These are phyloP conservation scores for Danio albolineatus DNA, from an alignment of 2,797 vertebrate genomes.

Conservation along the genomic window DNA sequence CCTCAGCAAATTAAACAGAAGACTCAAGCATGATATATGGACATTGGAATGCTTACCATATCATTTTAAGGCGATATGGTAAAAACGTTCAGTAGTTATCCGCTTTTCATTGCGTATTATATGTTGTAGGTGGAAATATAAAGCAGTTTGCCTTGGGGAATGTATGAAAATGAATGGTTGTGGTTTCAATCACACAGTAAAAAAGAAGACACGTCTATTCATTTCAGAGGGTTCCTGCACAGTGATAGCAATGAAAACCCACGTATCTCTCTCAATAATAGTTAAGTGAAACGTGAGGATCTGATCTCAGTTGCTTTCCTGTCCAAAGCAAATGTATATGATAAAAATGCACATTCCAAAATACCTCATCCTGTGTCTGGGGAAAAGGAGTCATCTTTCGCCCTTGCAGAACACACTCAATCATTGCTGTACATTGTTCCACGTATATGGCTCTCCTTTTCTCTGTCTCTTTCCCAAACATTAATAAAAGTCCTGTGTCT, in stretches of 20 bases:
- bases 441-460: constrained; percentile 35
- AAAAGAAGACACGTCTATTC: not conserved
- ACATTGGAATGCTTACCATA: constrained; percentile 49
- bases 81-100: constrained; percentile 36
- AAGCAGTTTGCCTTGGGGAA: constrained; percentile 4
- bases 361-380: constrained; percentile 17
- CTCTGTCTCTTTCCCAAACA: constrained; percentile 42
- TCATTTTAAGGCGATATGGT: constrained; percentile 48
- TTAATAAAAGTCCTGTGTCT: constrained; percentile 56
- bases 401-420: constrained; percentile 1
- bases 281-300: not conserved
- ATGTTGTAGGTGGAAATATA: constrained; percentile 8
- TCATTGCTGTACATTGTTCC: constrained; percentile 49
- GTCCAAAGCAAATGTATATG: not conserved
- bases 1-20: constrained; percentile 66
- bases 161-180: not conserved
- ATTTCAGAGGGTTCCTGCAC: not conserved
- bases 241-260: not conserved
- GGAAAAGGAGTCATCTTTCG: constrained; percentile 42
- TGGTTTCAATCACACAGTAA: constrained; percentile 3
- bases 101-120: not conserved
- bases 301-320: not conserved
- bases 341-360: constrained; percentile 26
- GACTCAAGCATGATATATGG: constrained; percentile 67
- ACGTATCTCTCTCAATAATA: not conserved